A percentile compares a stretch with the other conserved stretches of the same genome.
Conservation (phyloP, 2,888 invertebrate species). For the Heliothis peltigera region DNA sequence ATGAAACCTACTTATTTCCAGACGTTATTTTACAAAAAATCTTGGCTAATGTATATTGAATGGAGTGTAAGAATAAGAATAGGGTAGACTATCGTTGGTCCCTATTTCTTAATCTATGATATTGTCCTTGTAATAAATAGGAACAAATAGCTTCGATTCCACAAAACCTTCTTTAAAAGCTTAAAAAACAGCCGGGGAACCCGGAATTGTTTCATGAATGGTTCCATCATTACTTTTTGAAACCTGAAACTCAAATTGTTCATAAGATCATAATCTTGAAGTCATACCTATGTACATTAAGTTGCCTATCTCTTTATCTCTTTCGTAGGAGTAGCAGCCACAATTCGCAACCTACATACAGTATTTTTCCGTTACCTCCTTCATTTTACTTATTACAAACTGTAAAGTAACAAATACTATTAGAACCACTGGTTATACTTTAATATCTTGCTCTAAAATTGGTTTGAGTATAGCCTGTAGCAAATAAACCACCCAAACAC, state of each 20-base stretch:
- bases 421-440: slow-evolving; percentile 1
- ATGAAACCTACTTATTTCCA: too few relatives aligned
- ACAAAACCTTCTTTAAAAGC: too few relatives aligned
- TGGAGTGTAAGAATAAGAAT: too few relatives aligned
- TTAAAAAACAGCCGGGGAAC: too few relatives aligned
- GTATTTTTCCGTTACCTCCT: not conserved
- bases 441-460: slow-evolving; percentile 15
- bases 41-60: too few relatives aligned
- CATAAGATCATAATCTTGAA: not conserved
- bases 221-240: not conserved
- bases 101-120: too few relatives aligned
- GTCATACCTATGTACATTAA: slow-evolving; percentile 1
- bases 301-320: slow-evolving; percentile 3
- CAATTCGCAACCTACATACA: slow-evolving; percentile 5
- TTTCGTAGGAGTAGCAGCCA: slow-evolving; percentile 2
- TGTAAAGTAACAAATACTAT: slow-evolving; percentile 6
- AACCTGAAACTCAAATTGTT: not conserved
- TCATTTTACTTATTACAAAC: slow-evolving; percentile 1
- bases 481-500: slow-evolving; percentile 21
- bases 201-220: not conserved
- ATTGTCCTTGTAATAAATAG: too few relatives aligned
- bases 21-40: too few relatives aligned
- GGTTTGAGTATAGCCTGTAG: slow-evolving; percentile 12
- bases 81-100: too few relatives aligned
- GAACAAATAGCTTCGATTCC: too few relatives aligned